Evolutionary conservation across 2,888 invertebrate species (phyloP), one percentile per base, ranked within the genome.

Genomic region (Apamea anceps): DNA sequence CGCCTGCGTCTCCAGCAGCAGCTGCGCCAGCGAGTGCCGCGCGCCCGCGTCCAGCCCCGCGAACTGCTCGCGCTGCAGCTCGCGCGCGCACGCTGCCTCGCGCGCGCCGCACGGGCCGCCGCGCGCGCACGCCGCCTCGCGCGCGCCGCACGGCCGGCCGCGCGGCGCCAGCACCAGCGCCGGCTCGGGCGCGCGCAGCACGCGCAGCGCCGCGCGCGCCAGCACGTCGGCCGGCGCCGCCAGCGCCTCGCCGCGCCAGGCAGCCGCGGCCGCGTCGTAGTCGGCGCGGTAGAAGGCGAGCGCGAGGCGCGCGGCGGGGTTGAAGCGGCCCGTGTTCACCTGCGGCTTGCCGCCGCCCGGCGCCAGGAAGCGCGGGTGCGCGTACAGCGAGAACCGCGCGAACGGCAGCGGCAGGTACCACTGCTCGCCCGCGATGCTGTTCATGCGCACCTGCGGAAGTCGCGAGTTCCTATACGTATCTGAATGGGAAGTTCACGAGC

Each of bases 341-440:
- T 89, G 90, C 73, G 94, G 98, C 92, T 98, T 98, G 79, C 85
- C 87, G 82, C 93, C 94, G 37, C 98, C 97, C 88, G 98, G 98
- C 82, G 92, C 91, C 86, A 98, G 96, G 88, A 97, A 97, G 15
- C 98, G 98, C 92, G 99, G 98, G 96, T 94, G 94, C 87, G 98
- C 96, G 90, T 97, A 97, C 71, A 99, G 99, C 91, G 99, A 98
- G 96, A 98, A 99, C 92, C 99, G 98, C 90, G 98, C 97, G 95
- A 99, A 99, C 37, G 79, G 99, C 98, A 87, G 99, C 98, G n/a
- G 99, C 91, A 98, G 98, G 96, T 98, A 99, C 90, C 99, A 98
- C 97, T 99, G 99, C 95, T 98, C 98, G 87, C 98, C 98, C 87
- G 97, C 96, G 85, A 99, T 99, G 5, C 99, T 99, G 95, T 99